Conservation (phyloP, 2,797 vertebrate species). For the Danio choprae region DNA sequence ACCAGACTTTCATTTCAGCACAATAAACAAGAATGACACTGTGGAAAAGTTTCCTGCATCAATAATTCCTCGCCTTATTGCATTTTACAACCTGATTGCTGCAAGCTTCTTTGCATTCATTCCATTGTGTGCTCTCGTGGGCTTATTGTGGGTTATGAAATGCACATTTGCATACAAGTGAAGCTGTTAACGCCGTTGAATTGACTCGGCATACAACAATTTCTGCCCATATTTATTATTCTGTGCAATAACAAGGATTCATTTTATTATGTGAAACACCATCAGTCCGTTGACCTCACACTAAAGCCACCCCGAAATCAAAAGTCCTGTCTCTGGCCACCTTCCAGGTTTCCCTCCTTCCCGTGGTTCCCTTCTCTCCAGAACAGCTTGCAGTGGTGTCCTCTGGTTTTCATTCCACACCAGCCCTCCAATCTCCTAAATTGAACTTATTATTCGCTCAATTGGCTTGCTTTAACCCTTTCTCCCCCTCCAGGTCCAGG, state of each 20-base stretch:
- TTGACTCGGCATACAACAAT: not conserved
- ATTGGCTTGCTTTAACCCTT: slow-evolving; percentile 81
- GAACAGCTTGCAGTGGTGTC: slow-evolving; percentile 73
- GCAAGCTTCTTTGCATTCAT: slow-evolving; percentile 41
- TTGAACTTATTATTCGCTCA: slow-evolving; percentile 86
- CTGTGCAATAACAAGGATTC: not conserved
- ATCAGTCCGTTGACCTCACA: slow-evolving; percentile 13
- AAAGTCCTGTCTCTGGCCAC: slow-evolving; percentile 53
- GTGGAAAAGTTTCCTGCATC: slow-evolving; percentile 30
- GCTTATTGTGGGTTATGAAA: slow-evolving; percentile 40
- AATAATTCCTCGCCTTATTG: slow-evolving; percentile 34
- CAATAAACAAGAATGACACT: slow-evolving; percentile 28
- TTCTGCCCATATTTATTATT: slow-evolving; percentile 26
- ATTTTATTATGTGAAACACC: not conserved
- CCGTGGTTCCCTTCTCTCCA: slow-evolving; percentile 51
- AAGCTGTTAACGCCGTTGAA: slow-evolving; percentile 16
- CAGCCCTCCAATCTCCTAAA: slow-evolving; percentile 81
- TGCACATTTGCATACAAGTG: slow-evolving; percentile 31
- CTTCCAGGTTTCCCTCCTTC: slow-evolving; percentile 55
- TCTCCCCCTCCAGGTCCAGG: slow-evolving; percentile 73
- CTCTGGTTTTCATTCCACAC: slow-evolving; percentile 83
- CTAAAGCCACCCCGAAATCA: slow-evolving; percentile 21
- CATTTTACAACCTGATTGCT: slow-evolving; percentile 23
- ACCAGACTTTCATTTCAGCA: slow-evolving; percentile 33
- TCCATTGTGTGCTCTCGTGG: slow-evolving; percentile 32